Evolutionary conservation across 2,113 vertebrate species (phyloP), one percentile per base, ranked within the genome.

Genomic region (Larimichthys polyactis): DNA sequence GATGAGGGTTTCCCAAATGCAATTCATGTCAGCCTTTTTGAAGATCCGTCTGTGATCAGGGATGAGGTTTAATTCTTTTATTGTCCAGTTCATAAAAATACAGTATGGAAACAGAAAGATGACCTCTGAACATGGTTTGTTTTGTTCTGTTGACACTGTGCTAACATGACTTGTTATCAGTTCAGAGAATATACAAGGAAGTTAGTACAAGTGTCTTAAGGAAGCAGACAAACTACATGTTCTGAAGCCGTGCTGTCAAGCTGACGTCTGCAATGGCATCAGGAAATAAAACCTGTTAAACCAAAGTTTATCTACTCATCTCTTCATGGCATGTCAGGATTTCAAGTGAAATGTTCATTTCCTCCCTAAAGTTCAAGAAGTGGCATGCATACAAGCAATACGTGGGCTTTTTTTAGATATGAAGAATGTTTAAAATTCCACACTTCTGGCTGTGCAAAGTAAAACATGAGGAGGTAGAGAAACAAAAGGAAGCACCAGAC

Each of bases 401-500:
- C 7, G 11, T 24, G 2, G 11, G 20, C 32, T 63, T 19, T 20
- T 24, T 55, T 12, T 57, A 22, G 3, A 32, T 4, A 20, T 5
- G 17, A 10, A 15, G 58, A 27, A 19, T 3, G 9, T 52, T 60
- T 17, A 51, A 19, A 40, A 71, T 63, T 84, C 16, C 24, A 8
- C 17, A 24, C 2, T 3, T 65, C 22, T 36, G 44, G 9, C 4
- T 51, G 63, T 74, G 63, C 32, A 63, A 74, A 71, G 58, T 36
- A 79, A 78, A 87, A 69, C 66, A 89, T 1, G 64, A 91, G 86
- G 77, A 87, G 82, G 68, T 74, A 12, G 4, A 11, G 70, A 62
- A 79, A 74, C 64, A 75, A 64, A 74, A 81, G 59, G 74, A 75
- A 77, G 74, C 44, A 29, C 5, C 58, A 81, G 60, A 75, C 48